Evolutionary conservation across 23 tunicate species (phyloP), one percentile per base, ranked within the genome.

Genomic region (Ascidia mentula): DNA sequence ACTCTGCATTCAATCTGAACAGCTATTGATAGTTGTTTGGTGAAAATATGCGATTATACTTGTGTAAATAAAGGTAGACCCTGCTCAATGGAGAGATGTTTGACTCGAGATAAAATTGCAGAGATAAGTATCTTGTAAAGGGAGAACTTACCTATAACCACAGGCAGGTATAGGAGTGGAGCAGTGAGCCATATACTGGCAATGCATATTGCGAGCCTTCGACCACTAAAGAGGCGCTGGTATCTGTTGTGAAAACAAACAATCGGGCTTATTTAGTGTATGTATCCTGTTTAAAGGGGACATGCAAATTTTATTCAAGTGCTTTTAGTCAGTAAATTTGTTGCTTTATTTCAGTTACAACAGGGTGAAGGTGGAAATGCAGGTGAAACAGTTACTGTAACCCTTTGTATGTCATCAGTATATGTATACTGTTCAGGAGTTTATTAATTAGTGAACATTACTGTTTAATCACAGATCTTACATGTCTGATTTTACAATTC

Each of bases 151-250:
- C 98, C 94, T 46, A 80, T 77, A n/a, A 84, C 79, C 13, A 88
- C 22, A 18, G 98, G 98, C 34, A 93, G 36, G 77, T 93, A 86
- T 0, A 93, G 77, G 6, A 93, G 37, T 31, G 86, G 85, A 70
- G 98, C 79, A 18, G 82, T 65, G 24, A 93, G 73, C 98, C 98
- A 93, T 5, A 88, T 88, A 31, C 90, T 74, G 0, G 84, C 87
- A 2, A 93, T 73, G 75, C 93, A 88, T 30, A 93, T 59, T 35
- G 45, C 34, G 4, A 93, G 81, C 32, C 89, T 59, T 36, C 70
- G 69, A 13, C 90, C 89, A 34, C 87, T 82, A 36, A 88, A 93
- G 18, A 85, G 59, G 53, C 46, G 38, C 70, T 88, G 89, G 45
- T 93, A 93, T 80, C 98, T 93, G 38, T 72, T 72, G 75, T 34